Conservation (phyloP, 2,113 vertebrate genomes). For the Nematolebias whitei region DNA sequence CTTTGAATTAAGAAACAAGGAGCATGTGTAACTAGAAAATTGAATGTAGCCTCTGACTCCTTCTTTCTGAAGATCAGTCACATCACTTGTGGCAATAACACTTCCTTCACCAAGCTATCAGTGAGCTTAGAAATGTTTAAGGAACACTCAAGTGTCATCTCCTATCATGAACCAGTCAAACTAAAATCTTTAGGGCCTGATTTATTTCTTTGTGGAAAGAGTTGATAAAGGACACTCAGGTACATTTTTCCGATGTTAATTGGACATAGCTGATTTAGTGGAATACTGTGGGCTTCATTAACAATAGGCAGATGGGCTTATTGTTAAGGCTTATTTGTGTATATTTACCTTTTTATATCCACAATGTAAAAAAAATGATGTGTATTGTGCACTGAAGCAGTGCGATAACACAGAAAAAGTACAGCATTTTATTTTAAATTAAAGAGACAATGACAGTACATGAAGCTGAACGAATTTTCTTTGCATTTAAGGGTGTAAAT, state of each 20-base stretch:
- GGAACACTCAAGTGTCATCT: no score
- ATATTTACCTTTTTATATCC: constrained; percentile 1
- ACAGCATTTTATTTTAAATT: constrained; percentile 22
- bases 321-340: neutral
- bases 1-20: no score
- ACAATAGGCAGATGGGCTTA: no score
- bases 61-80: neutral
- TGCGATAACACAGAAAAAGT: constrained; percentile 2
- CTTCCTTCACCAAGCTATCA: neutral
- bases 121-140: neutral
- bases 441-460: constrained; percentile 16
- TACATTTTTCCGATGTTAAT: neutral
- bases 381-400: neutral
- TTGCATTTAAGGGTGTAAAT: constrained; percentile 71
- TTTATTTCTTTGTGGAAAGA: no score
- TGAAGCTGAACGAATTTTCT: constrained; percentile 45
- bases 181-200: no score
- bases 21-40: no score
- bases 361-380: neutral
- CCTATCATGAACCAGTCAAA: no score
- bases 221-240: no score
- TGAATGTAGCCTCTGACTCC: no score
- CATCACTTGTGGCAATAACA: neutral
- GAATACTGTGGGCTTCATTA: no score
- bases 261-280: neutral